Conservation (phyloP, 2,797 vertebrate genomes). For the Pangasius djambal region DNA sequence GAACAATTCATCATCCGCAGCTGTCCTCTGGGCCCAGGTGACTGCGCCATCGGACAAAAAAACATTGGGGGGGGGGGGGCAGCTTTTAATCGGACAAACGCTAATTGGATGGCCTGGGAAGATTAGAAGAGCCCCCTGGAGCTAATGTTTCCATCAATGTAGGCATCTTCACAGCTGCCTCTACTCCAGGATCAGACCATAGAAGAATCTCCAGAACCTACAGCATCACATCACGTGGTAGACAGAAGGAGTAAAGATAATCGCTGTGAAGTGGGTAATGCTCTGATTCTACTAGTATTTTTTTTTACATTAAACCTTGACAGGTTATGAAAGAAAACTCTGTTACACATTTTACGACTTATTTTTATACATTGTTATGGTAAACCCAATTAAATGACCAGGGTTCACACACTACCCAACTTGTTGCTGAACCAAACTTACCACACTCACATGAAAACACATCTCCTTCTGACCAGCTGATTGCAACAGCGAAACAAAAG, state of each 20-base stretch:
- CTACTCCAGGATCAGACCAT: conserved; percentile 32
- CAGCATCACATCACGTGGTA: neutral
- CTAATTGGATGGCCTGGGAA: conserved; percentile 71
- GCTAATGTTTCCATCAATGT: conserved; percentile 68
- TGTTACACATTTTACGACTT: too few species aligned
- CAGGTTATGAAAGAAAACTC: neutral
- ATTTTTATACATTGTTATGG: neutral
- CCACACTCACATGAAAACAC: neutral
- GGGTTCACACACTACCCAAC: neutral
- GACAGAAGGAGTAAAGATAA: neutral
- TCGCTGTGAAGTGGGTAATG: neutral
- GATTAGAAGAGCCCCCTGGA: conserved; percentile 73
- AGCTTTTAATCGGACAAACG: conserved; percentile 71
- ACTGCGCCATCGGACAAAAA: conserved; percentile 69
- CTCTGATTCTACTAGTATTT: neutral
- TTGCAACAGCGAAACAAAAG: neutral
- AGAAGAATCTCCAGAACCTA: conserved; percentile 47
- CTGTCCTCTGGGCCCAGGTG: conserved; percentile 81
- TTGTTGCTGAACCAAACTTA: neutral
- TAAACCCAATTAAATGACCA: neutral
- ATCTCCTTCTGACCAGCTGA: neutral
- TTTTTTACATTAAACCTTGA: neutral
- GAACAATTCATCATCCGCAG: conserved; percentile 81
- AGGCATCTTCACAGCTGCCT: conserved; percentile 64
- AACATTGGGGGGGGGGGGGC: neutral